Conservation (phyloP, 2,888 invertebrate genomes). For the Mythimna albipuncta region DNA sequence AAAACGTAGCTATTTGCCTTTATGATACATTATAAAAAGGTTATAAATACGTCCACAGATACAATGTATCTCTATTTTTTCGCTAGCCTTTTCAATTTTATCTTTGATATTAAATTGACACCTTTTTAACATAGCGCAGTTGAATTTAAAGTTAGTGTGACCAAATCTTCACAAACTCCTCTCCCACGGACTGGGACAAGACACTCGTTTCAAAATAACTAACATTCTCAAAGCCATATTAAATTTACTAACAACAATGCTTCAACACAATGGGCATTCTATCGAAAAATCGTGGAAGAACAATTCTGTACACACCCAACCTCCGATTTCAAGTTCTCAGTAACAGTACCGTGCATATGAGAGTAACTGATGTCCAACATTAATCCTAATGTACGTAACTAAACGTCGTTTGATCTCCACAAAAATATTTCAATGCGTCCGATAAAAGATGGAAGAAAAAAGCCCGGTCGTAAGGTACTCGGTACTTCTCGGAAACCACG, state of each 20-base stretch:
- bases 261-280: slow-evolving; percentile 72
- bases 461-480: slow-evolving; percentile 85
- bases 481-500: slow-evolving; percentile 87
- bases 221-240: slow-evolving; percentile 49
- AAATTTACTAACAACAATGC: slow-evolving; percentile 60
- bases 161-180: slow-evolving; percentile 3
- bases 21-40: not conserved
- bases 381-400: slow-evolving; percentile 89
- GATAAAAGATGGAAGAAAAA: slow-evolving; percentile 87
- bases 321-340: slow-evolving; percentile 78
- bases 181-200: slow-evolving; percentile 36
- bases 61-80: not conserved
- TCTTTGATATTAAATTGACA: not conserved
- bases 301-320: slow-evolving; percentile 68
- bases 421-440: slow-evolving; percentile 89
- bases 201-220: slow-evolving; percentile 46
- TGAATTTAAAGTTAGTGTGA: not conserved
- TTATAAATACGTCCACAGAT: no score
- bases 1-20: not conserved
- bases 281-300: slow-evolving; percentile 73
- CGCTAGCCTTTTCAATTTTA: not conserved
- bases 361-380: slow-evolving; percentile 87
- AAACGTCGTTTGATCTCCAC: slow-evolving; percentile 89
- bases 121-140: not conserved
- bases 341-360: slow-evolving; percentile 68